These are phyloP conservation scores for Rhodeus uyekii DNA, from an alignment of 2,797 vertebrate species.

Conservation along the genomic window DNA sequence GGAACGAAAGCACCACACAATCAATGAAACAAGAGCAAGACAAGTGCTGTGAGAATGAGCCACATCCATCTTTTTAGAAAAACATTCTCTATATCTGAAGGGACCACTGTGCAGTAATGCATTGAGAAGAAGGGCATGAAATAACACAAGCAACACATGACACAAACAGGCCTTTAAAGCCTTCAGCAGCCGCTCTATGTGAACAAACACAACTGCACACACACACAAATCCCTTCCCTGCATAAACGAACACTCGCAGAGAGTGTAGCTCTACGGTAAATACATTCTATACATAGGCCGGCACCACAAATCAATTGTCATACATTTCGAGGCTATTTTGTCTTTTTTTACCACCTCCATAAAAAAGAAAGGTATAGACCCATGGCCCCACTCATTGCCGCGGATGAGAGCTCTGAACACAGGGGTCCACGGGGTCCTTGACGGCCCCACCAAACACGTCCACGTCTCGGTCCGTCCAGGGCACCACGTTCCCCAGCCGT, in stretches of 20 bases:
- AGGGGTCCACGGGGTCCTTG: slow-evolving; percentile 84
- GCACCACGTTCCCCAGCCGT: slow-evolving; percentile 86
- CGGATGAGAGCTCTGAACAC: slow-evolving; percentile 67
- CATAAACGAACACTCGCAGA: slow-evolving; percentile 16
- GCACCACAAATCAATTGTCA: neutral
- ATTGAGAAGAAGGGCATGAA: slow-evolving; percentile 6
- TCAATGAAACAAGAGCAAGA: slow-evolving; percentile 13
- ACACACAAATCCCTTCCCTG: slow-evolving; percentile 26
- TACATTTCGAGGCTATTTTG: neutral
- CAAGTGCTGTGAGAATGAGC: slow-evolving; percentile 23
- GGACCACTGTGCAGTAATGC: slow-evolving; percentile 11
- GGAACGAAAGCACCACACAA: slow-evolving; percentile 9
- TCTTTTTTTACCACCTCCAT: neutral
- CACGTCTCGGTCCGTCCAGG: slow-evolving; percentile 91
- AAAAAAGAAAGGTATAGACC: neutral
- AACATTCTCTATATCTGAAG: slow-evolving; percentile 13
- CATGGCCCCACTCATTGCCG: slow-evolving; percentile 69
- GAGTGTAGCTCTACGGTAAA: slow-evolving; percentile 39
- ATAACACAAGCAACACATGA: slow-evolving; percentile 23
- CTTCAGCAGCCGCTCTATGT: slow-evolving; percentile 28
- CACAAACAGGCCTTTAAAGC: slow-evolving; percentile 40
- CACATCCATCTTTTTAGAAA: neutral
- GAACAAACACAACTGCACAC: slow-evolving; percentile 9
- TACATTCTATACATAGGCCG: slow-evolving; percentile 10
- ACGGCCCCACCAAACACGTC: slow-evolving; percentile 91